Evolutionary conservation across 2,797 vertebrate genomes (phyloP).

Genomic region (Coregonus ussuriensis): DNA sequence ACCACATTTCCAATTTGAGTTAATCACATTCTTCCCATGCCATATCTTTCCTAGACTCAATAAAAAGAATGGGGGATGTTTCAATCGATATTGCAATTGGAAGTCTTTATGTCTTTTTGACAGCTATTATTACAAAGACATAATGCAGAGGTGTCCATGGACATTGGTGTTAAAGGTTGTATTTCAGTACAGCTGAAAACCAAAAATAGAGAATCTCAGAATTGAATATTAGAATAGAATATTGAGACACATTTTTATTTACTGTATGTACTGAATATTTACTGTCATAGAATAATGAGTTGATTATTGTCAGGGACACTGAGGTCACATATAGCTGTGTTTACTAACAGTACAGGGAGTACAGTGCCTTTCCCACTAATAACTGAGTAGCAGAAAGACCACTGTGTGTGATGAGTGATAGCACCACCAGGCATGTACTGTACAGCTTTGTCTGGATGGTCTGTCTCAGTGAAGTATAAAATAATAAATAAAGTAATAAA

Average conservation of each 20-base stretch:
- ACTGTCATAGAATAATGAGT: too few relatives aligned
- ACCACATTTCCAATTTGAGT: conserved; percentile 56
- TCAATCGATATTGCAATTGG: conserved; percentile 36
- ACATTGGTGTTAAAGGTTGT: background rate
- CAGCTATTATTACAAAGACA: conserved; percentile 10
- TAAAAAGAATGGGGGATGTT: conserved; percentile 30
- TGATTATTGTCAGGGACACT: background rate
- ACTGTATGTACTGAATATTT: too few relatives aligned
- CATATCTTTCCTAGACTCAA: conserved; percentile 35
- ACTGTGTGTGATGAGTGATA: background rate
- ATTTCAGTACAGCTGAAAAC: background rate
- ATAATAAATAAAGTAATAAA: too few relatives aligned
- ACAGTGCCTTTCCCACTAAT: background rate
- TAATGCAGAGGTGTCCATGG: background rate
- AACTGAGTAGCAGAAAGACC: background rate
- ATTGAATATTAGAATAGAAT: background rate
- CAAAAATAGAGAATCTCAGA: background rate
- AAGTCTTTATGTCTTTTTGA: conserved; percentile 17
- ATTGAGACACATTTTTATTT: background rate
- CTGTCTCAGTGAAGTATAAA: background rate
- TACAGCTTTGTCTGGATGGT: background rate
- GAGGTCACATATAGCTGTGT: background rate
- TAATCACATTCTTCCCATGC: conserved; percentile 47
- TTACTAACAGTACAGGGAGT: background rate
- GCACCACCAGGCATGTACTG: background rate